Evolutionary conservation across 2,888 invertebrate genomes (phyloP).

Genomic region (Acanthopleura granulata): DNA sequence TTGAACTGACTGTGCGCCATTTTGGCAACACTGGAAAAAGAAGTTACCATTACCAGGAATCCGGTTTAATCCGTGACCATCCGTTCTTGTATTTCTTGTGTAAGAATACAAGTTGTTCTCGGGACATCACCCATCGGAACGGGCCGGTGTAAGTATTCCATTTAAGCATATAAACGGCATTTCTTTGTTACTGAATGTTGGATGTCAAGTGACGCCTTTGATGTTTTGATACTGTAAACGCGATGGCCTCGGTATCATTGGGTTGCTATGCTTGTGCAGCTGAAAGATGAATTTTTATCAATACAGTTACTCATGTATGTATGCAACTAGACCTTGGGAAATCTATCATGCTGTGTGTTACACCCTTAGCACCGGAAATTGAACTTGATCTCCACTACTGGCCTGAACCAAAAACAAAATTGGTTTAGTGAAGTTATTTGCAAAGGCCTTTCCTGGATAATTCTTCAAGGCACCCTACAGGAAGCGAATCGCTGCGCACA

Average conservation of each 20-base stretch:
- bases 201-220: slow-evolving; percentile 14
- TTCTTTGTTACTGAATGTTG: not conserved
- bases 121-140: slow-evolving; percentile 60
- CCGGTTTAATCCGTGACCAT: slow-evolving; percentile 54
- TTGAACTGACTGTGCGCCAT: slow-evolving; percentile 52
- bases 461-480: slow-evolving; percentile 5
- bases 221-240: not conserved
- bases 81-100: slow-evolving; percentile 36
- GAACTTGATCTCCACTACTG: no score
- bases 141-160: slow-evolving; percentile 62
- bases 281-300: no score
- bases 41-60: slow-evolving; percentile 42
- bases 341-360: no score
- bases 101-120: slow-evolving; percentile 49
- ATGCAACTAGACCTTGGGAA: no score
- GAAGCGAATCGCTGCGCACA: no score
- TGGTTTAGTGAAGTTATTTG: slow-evolving; percentile 9
- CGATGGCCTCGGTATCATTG: not conserved
- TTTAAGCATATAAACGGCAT: not conserved
- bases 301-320: no score
- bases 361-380: no score
- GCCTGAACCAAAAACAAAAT: not conserved
- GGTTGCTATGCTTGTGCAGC: not conserved
- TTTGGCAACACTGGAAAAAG: slow-evolving; percentile 46
- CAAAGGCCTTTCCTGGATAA: not conserved